Percentiles rank a stretch among this genome's conserved stretches.
Conservation (phyloP, 2,888 invertebrate species). For the Shargacucullia verbasci region DNA sequence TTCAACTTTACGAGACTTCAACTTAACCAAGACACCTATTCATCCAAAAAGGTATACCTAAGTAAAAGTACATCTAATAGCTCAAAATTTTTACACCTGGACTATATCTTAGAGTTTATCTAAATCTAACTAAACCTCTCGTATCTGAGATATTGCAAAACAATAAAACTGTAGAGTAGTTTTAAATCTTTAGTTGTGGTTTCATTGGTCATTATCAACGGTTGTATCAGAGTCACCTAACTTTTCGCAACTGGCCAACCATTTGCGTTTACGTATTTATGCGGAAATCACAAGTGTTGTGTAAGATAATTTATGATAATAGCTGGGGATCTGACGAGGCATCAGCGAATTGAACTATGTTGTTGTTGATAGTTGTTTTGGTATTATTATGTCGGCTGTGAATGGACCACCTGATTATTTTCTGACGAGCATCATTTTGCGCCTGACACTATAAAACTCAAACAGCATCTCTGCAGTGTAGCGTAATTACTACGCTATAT, state of each 20-base stretch:
- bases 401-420: not conserved
- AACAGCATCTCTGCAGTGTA: too few relatives aligned
- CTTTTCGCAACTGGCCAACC: conserved; percentile 25
- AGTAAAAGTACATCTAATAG: too few relatives aligned
- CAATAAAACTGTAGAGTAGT: conserved; percentile 12
- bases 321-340: conserved; percentile 15
- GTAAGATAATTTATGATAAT: conserved; percentile 37
- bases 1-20: too few relatives aligned
- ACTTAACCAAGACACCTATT: too few relatives aligned
- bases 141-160: conserved; percentile 8
- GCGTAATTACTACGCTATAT: too few relatives aligned
- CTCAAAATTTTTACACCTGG: too few relatives aligned
- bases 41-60: too few relatives aligned
- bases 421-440: too few relatives aligned
- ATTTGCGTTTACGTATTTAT: conserved; percentile 24
- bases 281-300: conserved; percentile 35
- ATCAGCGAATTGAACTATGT: conserved; percentile 6
- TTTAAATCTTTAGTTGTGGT: not conserved
- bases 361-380: not conserved
- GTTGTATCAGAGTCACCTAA: conserved; percentile 17
- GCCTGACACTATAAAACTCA: too few relatives aligned
- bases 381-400: not conserved
- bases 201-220: conserved; percentile 24
- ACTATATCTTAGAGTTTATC: too few relatives aligned
- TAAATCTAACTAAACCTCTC: too few relatives aligned